Base-by-base conservation (phyloP, 2,888 invertebrate genomes). In the Morpho helenor region DNA sequence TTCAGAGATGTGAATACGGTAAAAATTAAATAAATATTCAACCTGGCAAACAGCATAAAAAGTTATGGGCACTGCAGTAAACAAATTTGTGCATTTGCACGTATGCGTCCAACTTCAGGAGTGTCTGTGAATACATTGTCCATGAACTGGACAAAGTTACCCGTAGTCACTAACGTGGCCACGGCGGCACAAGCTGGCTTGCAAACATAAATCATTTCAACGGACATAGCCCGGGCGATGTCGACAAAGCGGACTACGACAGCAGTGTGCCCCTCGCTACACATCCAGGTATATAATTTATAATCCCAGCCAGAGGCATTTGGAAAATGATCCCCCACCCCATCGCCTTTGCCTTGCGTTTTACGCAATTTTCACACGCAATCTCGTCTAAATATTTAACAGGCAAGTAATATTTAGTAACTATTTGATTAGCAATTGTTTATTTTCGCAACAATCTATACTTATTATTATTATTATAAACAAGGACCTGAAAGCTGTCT, bases 301-400 rank as follows among this genome's bases (percentile, higher is more conserved):
- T 68, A 69, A 72, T 67, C 69, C 71, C 70, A 61, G 68, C 62
- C 60, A 68, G 67, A 57, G 66, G 67, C 69, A 70, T 70, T 70
- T 56, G 65, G 68, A 68, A 71, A 73, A 71, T 72, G 74, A 78
- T 77, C 69, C 68, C 66, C 66, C 70, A 71, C 74, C 74, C 72
- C 68, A 62, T 66, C 64, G 62, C 68, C 68, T 74, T 72, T 71
- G 71, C 73, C 67, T 70, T 67, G 64, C 67, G 59, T 62, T 62
- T 60, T 52, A 57, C 56, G 64, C 64, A 69, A 69, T 65, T 70
- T 75, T 76, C 71, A 76, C 67, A 71, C 69, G 71, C 55, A 49
- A 48, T 22, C 10, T 47, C 22, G 31, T 31, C 31, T 31, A 31
- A 31, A 31, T 31, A 31, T 31, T 31, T 31, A 31, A 31, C 4